A percentile compares a stretch with the other conserved stretches of the same genome.
Conservation (phyloP, 2,113 vertebrate species). For the Python bivittatus region DNA sequence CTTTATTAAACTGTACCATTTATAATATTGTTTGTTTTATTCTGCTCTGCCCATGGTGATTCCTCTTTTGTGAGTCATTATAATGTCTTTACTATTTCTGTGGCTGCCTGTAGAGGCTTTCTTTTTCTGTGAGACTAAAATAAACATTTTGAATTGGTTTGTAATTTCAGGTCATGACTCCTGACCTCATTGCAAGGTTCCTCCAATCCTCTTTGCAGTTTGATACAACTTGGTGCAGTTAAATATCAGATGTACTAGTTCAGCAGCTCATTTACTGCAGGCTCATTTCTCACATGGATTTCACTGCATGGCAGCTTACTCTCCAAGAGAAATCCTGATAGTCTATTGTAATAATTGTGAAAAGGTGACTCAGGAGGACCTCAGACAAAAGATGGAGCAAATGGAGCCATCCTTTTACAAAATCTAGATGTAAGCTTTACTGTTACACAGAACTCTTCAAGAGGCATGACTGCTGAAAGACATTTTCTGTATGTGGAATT, state of each 20-base stretch:
- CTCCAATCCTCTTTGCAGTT: neutral
- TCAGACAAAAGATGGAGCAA: neutral
- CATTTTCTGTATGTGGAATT: neutral
- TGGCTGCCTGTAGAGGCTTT: neutral
- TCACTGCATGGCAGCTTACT: neutral
- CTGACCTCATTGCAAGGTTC: neutral
- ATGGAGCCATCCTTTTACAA: neutral
- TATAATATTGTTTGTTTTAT: neutral
- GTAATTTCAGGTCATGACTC: constrained; percentile 23
- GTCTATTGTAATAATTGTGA: neutral
- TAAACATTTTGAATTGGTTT: constrained; percentile 30
- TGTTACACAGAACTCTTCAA: neutral
- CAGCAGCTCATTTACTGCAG: neutral
- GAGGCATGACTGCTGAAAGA: neutral
- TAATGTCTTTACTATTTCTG: neutral
- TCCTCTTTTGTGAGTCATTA: neutral
- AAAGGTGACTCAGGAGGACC: neutral
- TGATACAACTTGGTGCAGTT: neutral
- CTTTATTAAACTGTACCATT: neutral
- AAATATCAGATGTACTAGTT: neutral
- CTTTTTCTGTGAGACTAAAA: neutral
- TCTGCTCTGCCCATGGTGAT: neutral
- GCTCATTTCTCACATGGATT: neutral
- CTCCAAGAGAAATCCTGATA: neutral
- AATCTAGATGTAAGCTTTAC: neutral